phyloP scores from a whole-genome alignment of 2,797 vertebrate species.

The Sphenodon punctatus region DNA sequence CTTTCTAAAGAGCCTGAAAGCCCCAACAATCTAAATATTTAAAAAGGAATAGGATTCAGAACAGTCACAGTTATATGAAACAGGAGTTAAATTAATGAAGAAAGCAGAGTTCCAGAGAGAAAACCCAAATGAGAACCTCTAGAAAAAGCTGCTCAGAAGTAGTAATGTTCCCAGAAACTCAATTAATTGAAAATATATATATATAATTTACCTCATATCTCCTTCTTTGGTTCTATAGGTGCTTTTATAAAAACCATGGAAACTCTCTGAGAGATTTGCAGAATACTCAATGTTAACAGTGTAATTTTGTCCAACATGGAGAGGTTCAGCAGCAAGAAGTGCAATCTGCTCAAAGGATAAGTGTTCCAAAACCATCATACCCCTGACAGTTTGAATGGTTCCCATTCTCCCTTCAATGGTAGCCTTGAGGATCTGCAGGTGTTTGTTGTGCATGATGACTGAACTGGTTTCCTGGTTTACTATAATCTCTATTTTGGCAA shows the following conservation, averaged over 20 bases:
- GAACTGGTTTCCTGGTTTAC: slow-evolving; percentile 72
- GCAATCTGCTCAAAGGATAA: slow-evolving; percentile 83
- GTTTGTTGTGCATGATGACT: slow-evolving; percentile 84
- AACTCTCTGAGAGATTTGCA: slow-evolving; percentile 85
- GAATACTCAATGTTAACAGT: slow-evolving; percentile 78
- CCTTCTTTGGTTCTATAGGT: slow-evolving; percentile 85
- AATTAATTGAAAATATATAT: background rate
- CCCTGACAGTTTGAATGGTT: background rate
- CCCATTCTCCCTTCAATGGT: slow-evolving; percentile 63
- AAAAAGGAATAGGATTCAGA: background rate
- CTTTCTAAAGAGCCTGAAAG: background rate
- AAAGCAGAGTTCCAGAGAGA: background rate
- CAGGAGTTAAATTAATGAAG: background rate
- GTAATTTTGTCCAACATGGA: slow-evolving; percentile 77
- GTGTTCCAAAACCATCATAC: slow-evolving; percentile 78
- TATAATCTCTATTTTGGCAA: slow-evolving; percentile 76
- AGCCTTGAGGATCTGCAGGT: slow-evolving; percentile 75
- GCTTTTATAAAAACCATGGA: slow-evolving; percentile 91
- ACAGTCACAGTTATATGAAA: background rate
- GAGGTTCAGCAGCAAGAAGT: slow-evolving; percentile 66
- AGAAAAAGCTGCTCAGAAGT: background rate
- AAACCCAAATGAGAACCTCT: background rate
- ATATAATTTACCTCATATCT: slow-evolving; percentile 81
- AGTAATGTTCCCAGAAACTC: background rate
- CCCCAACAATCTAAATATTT: background rate